Evolutionary conservation across 2,797 vertebrate genomes (phyloP).

Genomic region (Pteronotus mesoamericanus): DNA sequence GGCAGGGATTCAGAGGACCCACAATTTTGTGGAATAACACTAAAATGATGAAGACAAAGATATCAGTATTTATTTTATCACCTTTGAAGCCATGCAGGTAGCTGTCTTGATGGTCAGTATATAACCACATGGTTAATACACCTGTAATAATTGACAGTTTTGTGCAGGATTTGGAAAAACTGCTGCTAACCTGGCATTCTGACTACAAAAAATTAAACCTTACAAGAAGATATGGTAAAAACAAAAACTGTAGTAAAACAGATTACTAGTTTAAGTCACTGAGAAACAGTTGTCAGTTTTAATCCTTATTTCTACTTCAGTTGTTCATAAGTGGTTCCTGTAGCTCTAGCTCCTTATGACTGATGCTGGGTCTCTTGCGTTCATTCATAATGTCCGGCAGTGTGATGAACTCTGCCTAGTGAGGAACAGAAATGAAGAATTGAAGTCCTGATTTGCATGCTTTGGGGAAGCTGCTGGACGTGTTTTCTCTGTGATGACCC

Average conservation of each 20-base stretch:
- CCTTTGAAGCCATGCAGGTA: not conserved
- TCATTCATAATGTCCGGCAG: not conserved
- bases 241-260: not conserved
- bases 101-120: not conserved
- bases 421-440: not conserved
- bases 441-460: not conserved
- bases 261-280: not conserved
- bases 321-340: not conserved
- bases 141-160: not conserved
- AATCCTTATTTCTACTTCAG: not conserved
- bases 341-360: not conserved
- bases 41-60: not conserved
- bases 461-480: not conserved
- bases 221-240: not conserved
- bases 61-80: not conserved
- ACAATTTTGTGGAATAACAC: not conserved
- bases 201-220: not conserved
- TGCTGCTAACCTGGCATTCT: not conserved
- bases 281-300: not conserved
- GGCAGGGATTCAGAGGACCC: not conserved
- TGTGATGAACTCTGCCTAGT: not conserved
- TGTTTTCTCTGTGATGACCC: not conserved
- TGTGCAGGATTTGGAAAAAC: not conserved
- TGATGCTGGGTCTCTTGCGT: not conserved
- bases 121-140: not conserved